Percentiles rank a stretch among this genome's conserved stretches.
Evolutionary conservation across 2,797 vertebrate species (phyloP).

Genomic region (Phrynocephalus guinanensis): DNA sequence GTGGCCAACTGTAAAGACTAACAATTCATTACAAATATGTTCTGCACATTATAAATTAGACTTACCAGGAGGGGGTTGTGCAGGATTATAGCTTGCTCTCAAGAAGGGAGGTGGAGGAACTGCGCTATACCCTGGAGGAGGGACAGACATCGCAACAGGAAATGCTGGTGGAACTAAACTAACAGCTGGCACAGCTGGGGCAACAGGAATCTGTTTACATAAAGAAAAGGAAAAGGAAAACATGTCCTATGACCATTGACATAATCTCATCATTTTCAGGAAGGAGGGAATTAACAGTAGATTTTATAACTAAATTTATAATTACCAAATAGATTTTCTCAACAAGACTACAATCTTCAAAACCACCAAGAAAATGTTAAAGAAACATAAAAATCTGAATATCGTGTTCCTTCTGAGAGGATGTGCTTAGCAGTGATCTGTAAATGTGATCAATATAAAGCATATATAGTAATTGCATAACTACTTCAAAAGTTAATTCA

Average conservation of each 20-base stretch:
- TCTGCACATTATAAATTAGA: neutral
- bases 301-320: neutral
- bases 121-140: constrained; percentile 92
- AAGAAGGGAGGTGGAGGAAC: constrained; percentile 93
- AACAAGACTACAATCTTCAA: neutral
- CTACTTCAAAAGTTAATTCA: no score
- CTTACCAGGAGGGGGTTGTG: constrained; percentile 96
- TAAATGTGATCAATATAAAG: no score
- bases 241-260: constrained; percentile 32
- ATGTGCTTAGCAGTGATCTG: no score
- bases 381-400: neutral
- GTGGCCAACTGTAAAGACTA: neutral
- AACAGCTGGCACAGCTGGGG: constrained; percentile 90
- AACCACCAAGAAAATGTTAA: neutral
- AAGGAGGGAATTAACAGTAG: neutral
- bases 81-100: constrained; percentile 91
- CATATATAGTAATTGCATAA: no score
- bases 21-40: neutral
- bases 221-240: constrained; percentile 48
- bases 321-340: neutral
- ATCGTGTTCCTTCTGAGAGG: neutral
- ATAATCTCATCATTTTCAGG: constrained; percentile 15
- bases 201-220: constrained; percentile 88
- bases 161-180: constrained; percentile 93
- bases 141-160: constrained; percentile 94